Conservation (phyloP, 2,113 vertebrate species). For the Hemichromis elongatus region DNA sequence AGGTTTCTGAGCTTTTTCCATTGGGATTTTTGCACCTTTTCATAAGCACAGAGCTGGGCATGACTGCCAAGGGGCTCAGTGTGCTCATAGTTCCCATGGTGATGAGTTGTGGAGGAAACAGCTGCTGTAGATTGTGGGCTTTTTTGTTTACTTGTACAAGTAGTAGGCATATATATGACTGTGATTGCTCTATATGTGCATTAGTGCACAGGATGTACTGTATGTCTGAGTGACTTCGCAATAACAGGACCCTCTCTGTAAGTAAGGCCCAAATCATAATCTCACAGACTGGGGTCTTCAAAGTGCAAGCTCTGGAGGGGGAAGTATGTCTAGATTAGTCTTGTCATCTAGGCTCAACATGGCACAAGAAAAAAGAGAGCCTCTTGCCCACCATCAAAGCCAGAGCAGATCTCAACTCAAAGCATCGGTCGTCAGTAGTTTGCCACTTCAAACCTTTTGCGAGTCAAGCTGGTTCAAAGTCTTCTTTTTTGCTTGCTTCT, state of each 20-base stretch:
- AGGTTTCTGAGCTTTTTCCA: background rate
- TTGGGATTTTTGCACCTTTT: background rate
- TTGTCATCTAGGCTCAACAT: background rate
- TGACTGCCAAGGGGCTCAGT: background rate
- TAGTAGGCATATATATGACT: background rate
- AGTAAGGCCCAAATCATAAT: conserved; percentile 29
- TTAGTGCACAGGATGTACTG: background rate
- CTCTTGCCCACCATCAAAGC: conserved; percentile 49
- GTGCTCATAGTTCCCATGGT: conserved; percentile 41
- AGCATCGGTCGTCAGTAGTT: background rate
- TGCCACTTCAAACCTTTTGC: conserved; percentile 36
- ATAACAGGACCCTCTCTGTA: conserved; percentile 20
- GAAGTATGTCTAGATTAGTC: conserved; percentile 46
- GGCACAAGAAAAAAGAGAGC: conserved; percentile 42
- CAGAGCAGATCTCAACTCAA: conserved; percentile 14
- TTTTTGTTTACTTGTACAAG: background rate
- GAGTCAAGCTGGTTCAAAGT: conserved; percentile 2
- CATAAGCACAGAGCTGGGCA: background rate
- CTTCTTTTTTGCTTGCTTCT: background rate
- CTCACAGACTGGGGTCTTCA: conserved; percentile 49
- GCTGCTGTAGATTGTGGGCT: background rate
- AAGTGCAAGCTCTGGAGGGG: conserved; percentile 42
- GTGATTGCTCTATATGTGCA: background rate
- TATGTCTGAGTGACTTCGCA: background rate
- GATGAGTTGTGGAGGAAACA: conserved; percentile 2